Evolutionary conservation across 2,113 vertebrate species (phyloP).

Genomic region (Panthera tigris): DNA sequence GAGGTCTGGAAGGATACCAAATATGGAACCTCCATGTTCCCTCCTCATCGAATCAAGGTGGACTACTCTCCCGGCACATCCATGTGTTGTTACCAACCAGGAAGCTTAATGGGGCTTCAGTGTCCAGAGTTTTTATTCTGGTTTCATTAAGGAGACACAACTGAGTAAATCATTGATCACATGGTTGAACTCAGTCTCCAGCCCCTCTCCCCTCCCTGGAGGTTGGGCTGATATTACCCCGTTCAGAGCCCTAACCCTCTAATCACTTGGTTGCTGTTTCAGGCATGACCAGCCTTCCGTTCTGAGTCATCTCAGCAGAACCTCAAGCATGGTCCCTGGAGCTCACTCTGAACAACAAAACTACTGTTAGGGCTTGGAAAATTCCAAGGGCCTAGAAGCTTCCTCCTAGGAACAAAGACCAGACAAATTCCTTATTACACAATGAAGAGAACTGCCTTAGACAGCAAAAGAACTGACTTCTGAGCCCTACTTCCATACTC

Average conservation of each 20-base stretch:
- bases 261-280: neutral
- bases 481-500: neutral
- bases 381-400: neutral
- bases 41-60: too few species aligned
- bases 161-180: neutral
- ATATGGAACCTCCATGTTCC: neutral
- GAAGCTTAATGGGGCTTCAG: neutral
- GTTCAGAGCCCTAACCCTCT: neutral
- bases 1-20: neutral
- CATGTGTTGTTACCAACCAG: neutral
- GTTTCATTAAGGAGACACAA: neutral
- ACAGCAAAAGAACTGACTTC: neutral
- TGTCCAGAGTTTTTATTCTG: neutral
- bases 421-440: neutral
- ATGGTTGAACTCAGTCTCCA: neutral
- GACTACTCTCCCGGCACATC: rapidly evolving
- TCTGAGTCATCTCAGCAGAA: neutral
- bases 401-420: neutral
- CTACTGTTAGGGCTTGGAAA: neutral
- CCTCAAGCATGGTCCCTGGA: neutral
- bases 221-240: neutral
- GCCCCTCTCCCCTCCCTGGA: neutral
- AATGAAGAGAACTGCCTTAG: neutral
- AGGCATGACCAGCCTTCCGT: neutral
- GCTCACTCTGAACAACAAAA: neutral